Base-by-base conservation (phyloP, 2,113 vertebrate genomes). In the Mus spicilegus region DNA sequence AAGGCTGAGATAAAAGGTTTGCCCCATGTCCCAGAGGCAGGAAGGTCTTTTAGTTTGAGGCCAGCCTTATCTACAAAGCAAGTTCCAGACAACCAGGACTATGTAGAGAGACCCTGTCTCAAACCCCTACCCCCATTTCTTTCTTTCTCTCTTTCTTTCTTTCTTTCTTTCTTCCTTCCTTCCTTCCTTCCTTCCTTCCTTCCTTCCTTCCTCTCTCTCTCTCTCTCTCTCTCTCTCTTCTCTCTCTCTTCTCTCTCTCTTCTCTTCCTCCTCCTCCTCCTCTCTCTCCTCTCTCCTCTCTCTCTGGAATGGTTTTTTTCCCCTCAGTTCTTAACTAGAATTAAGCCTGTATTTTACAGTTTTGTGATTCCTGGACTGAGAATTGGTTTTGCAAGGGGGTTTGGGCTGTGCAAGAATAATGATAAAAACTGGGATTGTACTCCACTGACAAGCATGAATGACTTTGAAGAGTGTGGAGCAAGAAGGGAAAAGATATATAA, bases 331-430 rank as follows among this genome's bases (percentile, higher is more conserved):
- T 78, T 91, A 54, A 58, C 46, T 86, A 39, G 89, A 33, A 17
- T 78, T 85, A 90, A 95, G 56, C 33, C 89, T 94, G 61, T 42
- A 69, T 89, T 88, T 92, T 90, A 95, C 94, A 58, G 82, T 67
- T 90, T 88, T 95, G 56, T 94, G 49, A 95, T 95, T 95, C 92
- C 86, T 91, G 87, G 63, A n/a, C 63, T 67, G 61, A 72, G 93
- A 93, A 39, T 61, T 86, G 30, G n/a, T 73, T 56, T 85, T 91
- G 36, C 67, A 61, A 49, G 46, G 33, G 70, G 20, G 30, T 72
- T 94, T 72, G 70, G 36, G 46, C 92, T 95, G 1, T 91, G 51
- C 19, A 42, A 77, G 73, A 92, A 17, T 87, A 89, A 91, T 67
- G 84, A n/a, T 75, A 13, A 72, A 72, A 69, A 17, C 86, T 89